phyloP scores from a whole-genome alignment of 2,113 vertebrate species.

The Anser brachyrhynchus region DNA sequence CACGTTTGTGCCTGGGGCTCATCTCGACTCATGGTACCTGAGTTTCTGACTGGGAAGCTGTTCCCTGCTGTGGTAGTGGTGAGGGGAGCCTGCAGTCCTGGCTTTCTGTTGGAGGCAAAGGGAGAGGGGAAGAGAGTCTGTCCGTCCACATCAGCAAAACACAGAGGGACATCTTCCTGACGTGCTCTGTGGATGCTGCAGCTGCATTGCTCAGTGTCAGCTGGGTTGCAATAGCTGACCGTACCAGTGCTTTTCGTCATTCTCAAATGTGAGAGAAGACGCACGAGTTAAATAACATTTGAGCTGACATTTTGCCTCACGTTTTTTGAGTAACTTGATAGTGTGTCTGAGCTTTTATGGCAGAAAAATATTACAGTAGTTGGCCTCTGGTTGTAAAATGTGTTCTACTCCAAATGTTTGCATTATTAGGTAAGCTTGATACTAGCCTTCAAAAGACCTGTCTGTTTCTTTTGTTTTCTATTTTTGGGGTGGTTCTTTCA shows the following conservation, averaged over 20 bases:
- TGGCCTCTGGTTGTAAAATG: background rate
- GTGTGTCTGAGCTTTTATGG: background rate
- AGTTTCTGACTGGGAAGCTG: accelerated
- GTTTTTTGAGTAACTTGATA: background rate
- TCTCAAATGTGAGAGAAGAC: background rate
- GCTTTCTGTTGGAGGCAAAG: background rate
- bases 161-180: accelerated
- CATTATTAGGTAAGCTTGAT: background rate
- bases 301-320: background rate
- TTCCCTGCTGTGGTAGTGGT: background rate
- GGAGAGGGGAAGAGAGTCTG: background rate
- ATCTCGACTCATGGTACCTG: background rate
- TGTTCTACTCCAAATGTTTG: background rate
- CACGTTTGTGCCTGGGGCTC: background rate
- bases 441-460: background rate
- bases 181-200: background rate
- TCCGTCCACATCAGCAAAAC: accelerated
- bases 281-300: accelerated
- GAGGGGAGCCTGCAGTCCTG: background rate
- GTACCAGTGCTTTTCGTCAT: accelerated
- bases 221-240: accelerated
- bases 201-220: background rate
- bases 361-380: background rate
- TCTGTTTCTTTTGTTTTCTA: background rate
- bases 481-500: background rate